Evolutionary conservation across 1,140 invertebrate species (phyloP), one percentile per base, ranked within the genome.

Genomic region (Arctopsyche grandis): DNA sequence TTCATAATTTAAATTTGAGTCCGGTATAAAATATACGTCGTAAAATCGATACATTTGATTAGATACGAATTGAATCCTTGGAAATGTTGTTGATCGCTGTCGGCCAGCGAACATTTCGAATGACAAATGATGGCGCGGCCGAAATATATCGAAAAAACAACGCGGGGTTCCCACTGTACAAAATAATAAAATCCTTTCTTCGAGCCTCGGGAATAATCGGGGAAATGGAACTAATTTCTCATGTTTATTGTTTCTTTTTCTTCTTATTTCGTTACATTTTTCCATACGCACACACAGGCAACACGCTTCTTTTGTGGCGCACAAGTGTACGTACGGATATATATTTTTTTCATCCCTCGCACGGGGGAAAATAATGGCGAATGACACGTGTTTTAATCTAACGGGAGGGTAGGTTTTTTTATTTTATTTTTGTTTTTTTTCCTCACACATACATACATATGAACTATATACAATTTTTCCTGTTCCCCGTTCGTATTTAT

Each of bases 141-240:
- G 71, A 76, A 76, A 81, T 78, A 76, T 78, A 81, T 81, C 77
- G 80, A 76, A 76, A 79, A 81, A 81, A 81, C 69, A 79, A 79
- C 75, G 80, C 80, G 80, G 80, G 80, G 80, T 81, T 81, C 78
- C 80, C 80, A 81, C 69, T 74, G 52, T 79, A 81, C 75, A 79
- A 81, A 81, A 81, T 79, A 79, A 81, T 81, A 81, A 79, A 81
- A 81, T 81, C 80, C 77, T 81, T 81, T 79, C 71, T 81, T 81
- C 58, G 77, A 75, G 66, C 77, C 77, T 77, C 58, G 75, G 29
- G 75, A 77, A 80, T 80, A 80, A 80, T 80, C 79, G 79, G 75
- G 80, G 80, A 81, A 81, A 81, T 81, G 77, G 77, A 81, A 81
- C 80, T 81, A 81, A 81, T 81, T 81, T 78, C 78, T 81, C 80